phyloP scores from a whole-genome alignment of 2,797 vertebrate species.

The Coilia nasus region DNA sequence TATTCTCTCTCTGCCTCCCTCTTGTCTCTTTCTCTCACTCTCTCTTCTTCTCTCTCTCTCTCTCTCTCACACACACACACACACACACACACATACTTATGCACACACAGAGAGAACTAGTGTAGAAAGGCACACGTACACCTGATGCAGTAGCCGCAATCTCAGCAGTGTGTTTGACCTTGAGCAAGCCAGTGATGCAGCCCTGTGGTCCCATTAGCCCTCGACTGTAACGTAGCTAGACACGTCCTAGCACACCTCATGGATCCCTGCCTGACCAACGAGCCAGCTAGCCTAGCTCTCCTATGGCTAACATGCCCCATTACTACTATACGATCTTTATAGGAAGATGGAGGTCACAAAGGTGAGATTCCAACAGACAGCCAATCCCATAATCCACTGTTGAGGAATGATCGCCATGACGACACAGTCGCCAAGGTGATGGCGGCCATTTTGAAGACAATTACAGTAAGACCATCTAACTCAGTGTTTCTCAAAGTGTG shows the following conservation, averaged over 20 bases:
- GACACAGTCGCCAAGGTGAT: slow-evolving; percentile 28
- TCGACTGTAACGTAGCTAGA: not conserved
- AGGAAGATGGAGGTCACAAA: not conserved
- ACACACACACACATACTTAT: not conserved
- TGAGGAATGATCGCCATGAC: slow-evolving; percentile 41
- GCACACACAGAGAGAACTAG: not conserved
- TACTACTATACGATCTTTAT: slow-evolving; percentile 1
- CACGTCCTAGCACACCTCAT: not conserved
- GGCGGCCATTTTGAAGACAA: slow-evolving; percentile 33
- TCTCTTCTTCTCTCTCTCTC: slow-evolving; percentile 17
- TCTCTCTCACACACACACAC: not conserved
- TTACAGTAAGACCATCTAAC: too few relatives aligned
- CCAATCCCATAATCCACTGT: slow-evolving; percentile 35
- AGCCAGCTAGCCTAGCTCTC: not conserved
- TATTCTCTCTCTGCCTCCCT: slow-evolving; percentile 16
- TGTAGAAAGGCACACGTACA: not conserved
- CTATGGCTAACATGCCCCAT: slow-evolving; percentile 7
- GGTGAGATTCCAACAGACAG: not conserved
- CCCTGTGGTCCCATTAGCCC: slow-evolving; percentile 8
- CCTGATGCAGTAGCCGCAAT: not conserved
- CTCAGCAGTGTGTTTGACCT: not conserved
- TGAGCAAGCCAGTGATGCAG: not conserved
- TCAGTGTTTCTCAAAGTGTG: not conserved
- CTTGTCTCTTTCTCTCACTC: slow-evolving; percentile 22
- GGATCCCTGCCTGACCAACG: not conserved